Base-by-base conservation (phyloP, 2,797 vertebrate genomes). In the Buphagus erythrorhynchus region DNA sequence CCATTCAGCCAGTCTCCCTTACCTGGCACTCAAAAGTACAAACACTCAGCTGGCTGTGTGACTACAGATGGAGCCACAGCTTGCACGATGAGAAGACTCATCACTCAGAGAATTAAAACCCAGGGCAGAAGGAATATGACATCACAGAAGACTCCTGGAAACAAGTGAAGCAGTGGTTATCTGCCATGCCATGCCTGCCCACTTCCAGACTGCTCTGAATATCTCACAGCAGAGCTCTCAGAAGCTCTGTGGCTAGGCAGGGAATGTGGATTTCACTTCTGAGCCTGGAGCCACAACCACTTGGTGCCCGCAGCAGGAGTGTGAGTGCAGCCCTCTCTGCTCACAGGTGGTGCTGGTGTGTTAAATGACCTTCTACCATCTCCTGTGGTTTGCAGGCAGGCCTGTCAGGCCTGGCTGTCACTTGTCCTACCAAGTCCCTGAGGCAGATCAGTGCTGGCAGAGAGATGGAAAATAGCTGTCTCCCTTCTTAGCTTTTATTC, bases 341-440 rank as follows among this genome's bases (percentile, higher is more conserved):
- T 78, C 4, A 0, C 45, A 71, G n/a, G 54, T 54, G 51, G 49
- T 86, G 38, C 4, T 26, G 15, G 38, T 9, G 4, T 73, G 51
- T 46, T 57, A 22, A 91, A 87, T 33, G 81, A 88, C 66, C 36
- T 93, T 83, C 57, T 15, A 31, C 21, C 58, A 68, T 31, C 68
- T 71, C 38, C 2, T 42, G 19, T 18, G 65, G 61, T 76, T 73
- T 67, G 67, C 66, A 83, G 73, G 67, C 65, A 54, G 36, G 21
- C 6, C 49, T 90, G 78, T 78, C 81, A 87, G 46, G 5, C 48
- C 38, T 36, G 61, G n/a, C 62, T 88, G 76, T 51, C 88, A 36
- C 66, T 81, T 54, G 65, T 86, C 58, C 82, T 90, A 73, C 75
- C 72, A 57, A 36, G 38, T 52, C 69, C 61, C 77, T 0, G 0